Conservation (phyloP, 2,797 vertebrate species). For the Moxostoma hubbsi region DNA sequence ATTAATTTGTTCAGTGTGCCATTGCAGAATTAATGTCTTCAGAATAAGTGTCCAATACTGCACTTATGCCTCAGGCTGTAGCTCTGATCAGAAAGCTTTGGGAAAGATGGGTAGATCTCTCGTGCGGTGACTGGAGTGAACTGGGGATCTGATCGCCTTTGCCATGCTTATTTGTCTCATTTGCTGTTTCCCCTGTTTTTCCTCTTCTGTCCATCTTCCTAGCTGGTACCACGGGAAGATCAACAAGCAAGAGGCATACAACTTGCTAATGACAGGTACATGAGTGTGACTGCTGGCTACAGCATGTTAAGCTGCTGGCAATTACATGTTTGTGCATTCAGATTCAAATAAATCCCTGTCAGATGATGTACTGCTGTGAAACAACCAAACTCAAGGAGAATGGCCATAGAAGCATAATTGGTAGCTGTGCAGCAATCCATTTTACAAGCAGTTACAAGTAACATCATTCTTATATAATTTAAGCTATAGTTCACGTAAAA, state of each 20-base stretch:
- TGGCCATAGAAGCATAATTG: no score
- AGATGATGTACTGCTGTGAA: not conserved
- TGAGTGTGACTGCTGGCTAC: not conserved
- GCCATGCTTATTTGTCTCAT: conserved; percentile 37
- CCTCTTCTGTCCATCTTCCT: conserved; percentile 54
- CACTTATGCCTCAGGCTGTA: not conserved
- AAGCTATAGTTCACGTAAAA: not conserved
- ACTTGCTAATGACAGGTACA: conserved; percentile 96
- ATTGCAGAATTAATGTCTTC: not conserved
- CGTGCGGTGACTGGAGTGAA: no score
- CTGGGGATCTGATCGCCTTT: conserved; percentile 44
- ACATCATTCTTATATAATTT: not conserved
- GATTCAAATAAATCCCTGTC: not conserved
- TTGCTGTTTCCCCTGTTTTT: conserved; percentile 22
- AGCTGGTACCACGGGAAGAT: conserved; percentile 99
- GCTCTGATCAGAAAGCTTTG: no score
- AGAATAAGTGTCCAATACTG: not conserved
- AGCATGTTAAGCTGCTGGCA: no score
- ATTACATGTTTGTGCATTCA: conserved; percentile 5
- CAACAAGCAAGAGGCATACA: conserved; percentile 98
- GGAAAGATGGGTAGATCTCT: no score
- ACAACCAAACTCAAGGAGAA: not conserved
- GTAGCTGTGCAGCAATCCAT: not conserved
- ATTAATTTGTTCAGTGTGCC: not conserved
- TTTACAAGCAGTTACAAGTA: not conserved